Base-by-base conservation (phyloP, 1,140 invertebrate genomes). In the Neodiprion pinetum region DNA sequence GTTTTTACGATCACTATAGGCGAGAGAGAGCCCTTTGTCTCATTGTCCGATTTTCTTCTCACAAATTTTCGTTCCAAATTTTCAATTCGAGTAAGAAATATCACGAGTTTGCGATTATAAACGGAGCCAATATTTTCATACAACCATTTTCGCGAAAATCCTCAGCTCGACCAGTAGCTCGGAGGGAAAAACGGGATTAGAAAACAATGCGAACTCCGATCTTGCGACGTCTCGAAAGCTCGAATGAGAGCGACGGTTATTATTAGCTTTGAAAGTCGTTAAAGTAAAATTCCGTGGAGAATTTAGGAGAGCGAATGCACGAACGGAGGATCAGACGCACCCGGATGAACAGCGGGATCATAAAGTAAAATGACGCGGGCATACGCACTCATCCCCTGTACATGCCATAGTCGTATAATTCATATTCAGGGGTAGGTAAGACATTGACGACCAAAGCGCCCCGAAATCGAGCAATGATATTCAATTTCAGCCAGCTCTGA, bases 1-100 rank as follows among this genome's bases (percentile, higher is more conserved):
- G 53, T 61, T 61, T 61, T 61, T 61, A 61, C 53, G 53, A 61
- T 61, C 53, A 61, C 53, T 12, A 17, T 61, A 61, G 53, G 53
- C 9, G n/a, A 21, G 17, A 21, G 17, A 21, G 17, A 14, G 53
- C 53, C 53, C n/a, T 61, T 61, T 61, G 53, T 61, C 53, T 61
- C 53, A 61, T 61, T 61, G 53, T 61, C n/a, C n/a, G 53, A 61
- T 17, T 12, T 61, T 61, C 53, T 61, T 61, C 28, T 5, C 28
- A 1, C 28, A 1, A 40, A 40, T 40, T 0, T 4, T 40, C 28
- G 28, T 40, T 5, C 28, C 28, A 40, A 0, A 3, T 40, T 40
- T 40, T 40, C 28, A 3, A 3, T 40, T 40, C 28, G 28, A 1
- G 28, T 40, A 3, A 40, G 28, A 40, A 40, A 40, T 40, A 40